These are phyloP conservation scores for Cerastoderma edule DNA, from an alignment of 2,888 invertebrate genomes.

Conservation along the genomic window DNA sequence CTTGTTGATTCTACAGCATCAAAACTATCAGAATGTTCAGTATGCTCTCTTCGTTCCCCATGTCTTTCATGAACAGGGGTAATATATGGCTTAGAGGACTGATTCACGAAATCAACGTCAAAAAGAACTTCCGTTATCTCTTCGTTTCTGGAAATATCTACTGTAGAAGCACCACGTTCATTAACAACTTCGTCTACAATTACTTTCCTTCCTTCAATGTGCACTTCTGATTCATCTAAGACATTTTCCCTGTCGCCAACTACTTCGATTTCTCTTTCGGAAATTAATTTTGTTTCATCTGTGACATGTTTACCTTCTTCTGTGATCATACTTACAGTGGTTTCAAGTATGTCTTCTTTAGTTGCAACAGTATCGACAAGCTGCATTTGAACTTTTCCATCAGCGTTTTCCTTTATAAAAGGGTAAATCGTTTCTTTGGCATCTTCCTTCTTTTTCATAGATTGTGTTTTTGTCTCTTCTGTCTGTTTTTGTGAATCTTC, in stretches of 20 bases:
- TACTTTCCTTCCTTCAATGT: slow-evolving; percentile 37
- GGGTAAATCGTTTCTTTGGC: slow-evolving; percentile 56
- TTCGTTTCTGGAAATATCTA: slow-evolving; percentile 45
- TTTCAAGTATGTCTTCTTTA: slow-evolving; percentile 53
- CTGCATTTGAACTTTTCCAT: slow-evolving; percentile 36
- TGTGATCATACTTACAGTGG: slow-evolving; percentile 30
- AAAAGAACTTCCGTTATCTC: slow-evolving; percentile 48
- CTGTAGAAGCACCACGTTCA: slow-evolving; percentile 38
- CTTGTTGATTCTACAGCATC: slow-evolving; percentile 35
- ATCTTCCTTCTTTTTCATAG: slow-evolving; percentile 49
- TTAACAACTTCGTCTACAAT: slow-evolving; percentile 23
- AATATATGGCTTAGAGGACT: slow-evolving; percentile 30
- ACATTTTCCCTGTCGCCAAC: slow-evolving; percentile 31
- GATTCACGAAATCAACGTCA: slow-evolving; percentile 39
- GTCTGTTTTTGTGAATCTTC: slow-evolving; percentile 42
- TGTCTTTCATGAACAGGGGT: slow-evolving; percentile 45
- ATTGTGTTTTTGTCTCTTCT: slow-evolving; percentile 47
- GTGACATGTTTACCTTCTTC: slow-evolving; percentile 43
- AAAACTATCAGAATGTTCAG: slow-evolving; percentile 28
- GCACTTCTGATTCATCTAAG: slow-evolving; percentile 35
- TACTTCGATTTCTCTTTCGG: slow-evolving; percentile 38
- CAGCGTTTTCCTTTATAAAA: slow-evolving; percentile 36
- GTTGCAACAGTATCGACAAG: slow-evolving; percentile 52
- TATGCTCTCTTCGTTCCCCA: slow-evolving; percentile 43
- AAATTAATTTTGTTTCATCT: slow-evolving; percentile 52